These are phyloP conservation scores for Choloepus didactylus DNA, from an alignment of 2,797 vertebrate species.

Conservation along the genomic window DNA sequence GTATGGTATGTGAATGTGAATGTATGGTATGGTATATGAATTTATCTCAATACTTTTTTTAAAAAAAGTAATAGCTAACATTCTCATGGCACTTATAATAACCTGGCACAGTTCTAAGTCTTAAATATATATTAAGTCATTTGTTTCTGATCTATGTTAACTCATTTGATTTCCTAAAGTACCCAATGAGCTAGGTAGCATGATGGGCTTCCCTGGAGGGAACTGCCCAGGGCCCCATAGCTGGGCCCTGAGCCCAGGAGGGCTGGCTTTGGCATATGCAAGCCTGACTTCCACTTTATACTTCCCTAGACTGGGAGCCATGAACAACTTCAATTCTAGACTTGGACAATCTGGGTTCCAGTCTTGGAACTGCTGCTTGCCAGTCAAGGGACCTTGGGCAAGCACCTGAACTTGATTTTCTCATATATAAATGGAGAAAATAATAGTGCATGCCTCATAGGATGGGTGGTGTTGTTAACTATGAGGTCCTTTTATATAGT, in stretches of 20 bases:
- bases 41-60: background rate
- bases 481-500: background rate
- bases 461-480: background rate
- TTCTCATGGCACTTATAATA: background rate
- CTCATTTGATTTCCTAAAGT: background rate
- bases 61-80: background rate
- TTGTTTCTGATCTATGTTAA: background rate
- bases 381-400: background rate
- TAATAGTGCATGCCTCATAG: background rate
- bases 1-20: no score
- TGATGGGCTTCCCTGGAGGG: background rate
- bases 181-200: background rate
- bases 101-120: background rate
- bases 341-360: conserved; percentile 47
- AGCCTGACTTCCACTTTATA: background rate
- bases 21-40: background rate
- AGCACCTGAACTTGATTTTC: conserved; percentile 11
- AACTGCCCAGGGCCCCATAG: background rate
- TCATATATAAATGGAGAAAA: conserved; percentile 1
- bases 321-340: conserved; percentile 10
- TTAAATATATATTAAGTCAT: background rate
- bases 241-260: background rate
- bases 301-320: background rate
- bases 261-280: background rate
- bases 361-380: background rate